Conservation (phyloP, 2,888 invertebrate genomes). For the Zygogramma bicolorata region DNA sequence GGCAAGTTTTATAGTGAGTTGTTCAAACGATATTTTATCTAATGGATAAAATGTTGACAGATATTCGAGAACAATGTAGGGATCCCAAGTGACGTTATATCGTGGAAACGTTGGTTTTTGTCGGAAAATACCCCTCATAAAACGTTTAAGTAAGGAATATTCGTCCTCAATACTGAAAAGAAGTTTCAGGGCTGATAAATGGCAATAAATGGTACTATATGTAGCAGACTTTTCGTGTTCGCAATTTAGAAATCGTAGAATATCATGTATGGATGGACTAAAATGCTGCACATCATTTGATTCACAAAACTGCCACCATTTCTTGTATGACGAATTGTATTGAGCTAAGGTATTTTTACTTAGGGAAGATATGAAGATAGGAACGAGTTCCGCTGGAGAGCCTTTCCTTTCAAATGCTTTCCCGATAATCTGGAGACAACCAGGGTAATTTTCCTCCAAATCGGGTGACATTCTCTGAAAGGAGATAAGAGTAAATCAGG, state of each 20-base stretch:
- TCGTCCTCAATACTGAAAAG: constrained; percentile 11
- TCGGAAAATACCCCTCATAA: constrained; percentile 46
- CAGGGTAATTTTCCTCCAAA: constrained; percentile 32
- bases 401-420: constrained; percentile 16
- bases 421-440: constrained; percentile 31
- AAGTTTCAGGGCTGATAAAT: background rate
- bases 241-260: background rate
- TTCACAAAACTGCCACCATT: constrained; percentile 44
- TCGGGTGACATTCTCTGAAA: constrained; percentile 26
- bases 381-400: background rate
- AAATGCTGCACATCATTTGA: constrained; percentile 2
- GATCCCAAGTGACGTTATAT: constrained; percentile 28
- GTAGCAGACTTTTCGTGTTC: background rate
- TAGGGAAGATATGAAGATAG: constrained; percentile 43
- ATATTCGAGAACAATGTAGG: too few species aligned
- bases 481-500: constrained; percentile 26
- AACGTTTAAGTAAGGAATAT: constrained; percentile 45
- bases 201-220: background rate
- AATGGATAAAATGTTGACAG: too few species aligned
- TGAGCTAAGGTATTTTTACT: constrained; percentile 41
- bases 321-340: constrained; percentile 40
- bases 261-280: constrained; percentile 30
- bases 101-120: constrained; percentile 43
- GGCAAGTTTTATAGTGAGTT: too few species aligned
- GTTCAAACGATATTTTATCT: too few species aligned